Conservation (phyloP, 1,140 invertebrate genomes). For the Calephelis virginiensis region DNA sequence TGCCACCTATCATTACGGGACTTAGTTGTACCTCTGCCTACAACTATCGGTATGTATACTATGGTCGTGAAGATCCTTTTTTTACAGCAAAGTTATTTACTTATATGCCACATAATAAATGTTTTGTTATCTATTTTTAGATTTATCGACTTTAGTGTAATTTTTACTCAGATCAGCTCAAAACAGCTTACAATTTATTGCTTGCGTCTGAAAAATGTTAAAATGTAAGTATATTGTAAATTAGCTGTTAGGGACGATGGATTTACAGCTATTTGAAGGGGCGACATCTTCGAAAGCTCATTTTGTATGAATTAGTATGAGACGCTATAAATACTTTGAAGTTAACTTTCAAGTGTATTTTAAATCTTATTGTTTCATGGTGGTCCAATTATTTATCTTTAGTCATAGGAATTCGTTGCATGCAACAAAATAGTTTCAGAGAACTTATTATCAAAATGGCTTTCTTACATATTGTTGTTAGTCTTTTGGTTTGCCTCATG, state of each 20-base stretch:
- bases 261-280: slow-evolving; percentile 18
- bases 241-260: slow-evolving; percentile 8
- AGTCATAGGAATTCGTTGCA: background rate
- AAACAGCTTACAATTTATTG: slow-evolving; percentile 30
- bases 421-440: too few relatives aligned
- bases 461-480: too few relatives aligned
- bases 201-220: slow-evolving; percentile 16
- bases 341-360: background rate
- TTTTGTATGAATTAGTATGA: slow-evolving; percentile 2
- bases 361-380: too few relatives aligned
- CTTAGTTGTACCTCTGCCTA: too few relatives aligned
- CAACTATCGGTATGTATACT: too few relatives aligned
- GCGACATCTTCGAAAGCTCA: slow-evolving; percentile 2
- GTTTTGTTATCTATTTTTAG: background rate
- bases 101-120: too few relatives aligned
- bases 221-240: slow-evolving; percentile 24
- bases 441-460: too few relatives aligned
- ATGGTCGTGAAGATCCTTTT: too few relatives aligned
- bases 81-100: too few relatives aligned
- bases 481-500: too few relatives aligned
- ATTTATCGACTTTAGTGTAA: background rate
- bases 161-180: background rate
- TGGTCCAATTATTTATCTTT: slow-evolving; percentile 6
- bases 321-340: slow-evolving; percentile 3
- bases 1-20: too few relatives aligned